Conservation (phyloP, 2,888 invertebrate genomes). For the Apomyelois bistriatella region DNA sequence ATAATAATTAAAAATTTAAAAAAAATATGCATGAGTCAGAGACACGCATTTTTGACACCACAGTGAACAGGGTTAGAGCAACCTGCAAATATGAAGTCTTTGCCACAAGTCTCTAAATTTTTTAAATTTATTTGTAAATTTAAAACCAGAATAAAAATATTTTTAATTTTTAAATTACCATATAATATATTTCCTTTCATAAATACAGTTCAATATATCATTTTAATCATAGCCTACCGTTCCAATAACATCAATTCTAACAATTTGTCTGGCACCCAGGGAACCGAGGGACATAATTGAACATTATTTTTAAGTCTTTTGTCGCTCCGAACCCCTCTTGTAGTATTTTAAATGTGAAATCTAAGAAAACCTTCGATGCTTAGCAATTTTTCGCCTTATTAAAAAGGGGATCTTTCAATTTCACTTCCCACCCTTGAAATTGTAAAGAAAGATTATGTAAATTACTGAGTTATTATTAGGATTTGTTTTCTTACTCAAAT, state of each 20-base stretch:
- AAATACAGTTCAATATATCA: too few species aligned
- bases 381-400: constrained; percentile 57
- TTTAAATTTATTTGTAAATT: too few species aligned
- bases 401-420: constrained; percentile 43
- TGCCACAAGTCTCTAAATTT: too few species aligned
- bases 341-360: constrained; percentile 46
- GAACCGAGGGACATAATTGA: constrained; percentile 9
- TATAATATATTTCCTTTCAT: too few species aligned
- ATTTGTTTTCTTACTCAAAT: not conserved
- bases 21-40: too few species aligned
- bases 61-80: too few species aligned
- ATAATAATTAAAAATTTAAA: too few species aligned
- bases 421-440: constrained; percentile 28
- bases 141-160: too few species aligned
- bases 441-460: constrained; percentile 49
- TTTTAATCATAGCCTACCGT: not conserved
- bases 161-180: too few species aligned
- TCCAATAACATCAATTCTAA: constrained; percentile 2
- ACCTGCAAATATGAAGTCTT: too few species aligned
- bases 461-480: constrained; percentile 29
- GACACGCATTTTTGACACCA: too few species aligned
- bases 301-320: constrained; percentile 24
- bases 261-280: constrained; percentile 5
- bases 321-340: constrained; percentile 21
- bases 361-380: constrained; percentile 31